Percentiles rank a stretch among this genome's conserved stretches.
phyloP scores from a whole-genome alignment of 2,797 vertebrate species.

The Morelia viridis region DNA sequence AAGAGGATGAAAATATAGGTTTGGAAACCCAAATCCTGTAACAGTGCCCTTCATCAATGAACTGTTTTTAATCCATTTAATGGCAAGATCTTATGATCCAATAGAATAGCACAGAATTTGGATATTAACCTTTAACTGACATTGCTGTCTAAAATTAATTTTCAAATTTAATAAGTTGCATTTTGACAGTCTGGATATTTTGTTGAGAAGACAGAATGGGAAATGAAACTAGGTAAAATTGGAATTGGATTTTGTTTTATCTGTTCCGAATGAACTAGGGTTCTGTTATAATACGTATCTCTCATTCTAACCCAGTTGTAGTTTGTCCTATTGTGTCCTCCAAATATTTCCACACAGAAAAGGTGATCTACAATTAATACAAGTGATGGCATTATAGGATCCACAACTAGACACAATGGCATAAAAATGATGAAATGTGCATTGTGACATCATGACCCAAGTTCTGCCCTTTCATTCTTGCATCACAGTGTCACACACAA shows the following conservation, averaged over 20 bases:
- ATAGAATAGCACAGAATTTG: not conserved
- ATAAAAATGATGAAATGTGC: not conserved
- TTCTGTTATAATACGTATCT: too few species aligned
- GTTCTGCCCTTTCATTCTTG: not conserved
- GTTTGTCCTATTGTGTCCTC: not conserved
- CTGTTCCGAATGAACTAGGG: not conserved
- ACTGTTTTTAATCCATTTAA: not conserved
- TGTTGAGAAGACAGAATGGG: not conserved
- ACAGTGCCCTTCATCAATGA: not conserved
- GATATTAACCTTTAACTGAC: constrained; percentile 18
- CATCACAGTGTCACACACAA: not conserved
- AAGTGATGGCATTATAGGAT: not conserved
- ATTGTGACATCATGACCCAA: not conserved
- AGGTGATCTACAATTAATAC: not conserved
- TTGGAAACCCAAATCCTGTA: too few species aligned
- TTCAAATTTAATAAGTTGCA: not conserved
- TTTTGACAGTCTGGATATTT: not conserved
- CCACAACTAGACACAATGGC: not conserved
- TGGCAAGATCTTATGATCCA: not conserved
- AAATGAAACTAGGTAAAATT: not conserved
- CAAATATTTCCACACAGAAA: not conserved
- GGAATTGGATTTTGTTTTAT: not conserved
- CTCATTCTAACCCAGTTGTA: not conserved
- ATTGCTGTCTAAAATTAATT: not conserved
- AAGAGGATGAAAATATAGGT: too few species aligned